A percentile compares a stretch with the other conserved stretches of the same genome.
These are phyloP conservation scores for Scalopus aquaticus DNA, from an alignment of 2,113 vertebrate genomes.

Conservation along the genomic window DNA sequence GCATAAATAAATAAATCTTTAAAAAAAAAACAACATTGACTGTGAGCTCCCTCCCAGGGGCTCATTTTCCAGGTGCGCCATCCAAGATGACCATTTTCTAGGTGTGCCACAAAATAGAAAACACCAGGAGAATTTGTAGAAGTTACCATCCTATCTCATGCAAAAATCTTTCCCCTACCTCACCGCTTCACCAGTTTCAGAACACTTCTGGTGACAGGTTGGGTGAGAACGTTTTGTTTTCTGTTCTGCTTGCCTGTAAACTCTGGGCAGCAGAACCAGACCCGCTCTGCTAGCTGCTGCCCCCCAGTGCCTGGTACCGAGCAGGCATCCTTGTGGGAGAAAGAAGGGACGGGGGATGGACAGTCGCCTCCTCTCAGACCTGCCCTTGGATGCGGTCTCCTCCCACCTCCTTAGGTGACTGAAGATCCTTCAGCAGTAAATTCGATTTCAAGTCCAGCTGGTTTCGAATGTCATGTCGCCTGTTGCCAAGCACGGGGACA, in stretches of 20 bases:
- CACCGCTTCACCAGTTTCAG: background rate
- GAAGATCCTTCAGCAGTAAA: slow-evolving; percentile 92
- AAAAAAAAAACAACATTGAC: too few species aligned
- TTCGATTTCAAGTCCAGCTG: slow-evolving; percentile 89
- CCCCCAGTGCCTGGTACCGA: background rate
- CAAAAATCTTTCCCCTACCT: background rate
- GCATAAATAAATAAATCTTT: too few species aligned
- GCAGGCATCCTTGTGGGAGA: background rate
- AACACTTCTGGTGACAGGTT: background rate
- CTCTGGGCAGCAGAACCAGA: background rate
- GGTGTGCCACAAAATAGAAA: background rate
- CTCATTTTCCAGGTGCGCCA: background rate
- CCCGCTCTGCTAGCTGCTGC: background rate
- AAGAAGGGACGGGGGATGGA: background rate
- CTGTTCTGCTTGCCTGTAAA: background rate
- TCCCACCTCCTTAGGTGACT: slow-evolving; percentile 89
- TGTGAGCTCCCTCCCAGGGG: background rate
- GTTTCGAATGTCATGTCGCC: slow-evolving; percentile 91
- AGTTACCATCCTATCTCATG: background rate
- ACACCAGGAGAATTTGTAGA: background rate
- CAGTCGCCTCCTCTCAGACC: background rate
- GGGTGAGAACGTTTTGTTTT: background rate
- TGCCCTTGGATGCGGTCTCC: background rate
- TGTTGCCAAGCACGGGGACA: slow-evolving; percentile 90
- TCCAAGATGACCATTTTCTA: background rate